These are phyloP conservation scores for Lethrus apterus DNA, from an alignment of 1,140 invertebrate species.

Conservation along the genomic window DNA sequence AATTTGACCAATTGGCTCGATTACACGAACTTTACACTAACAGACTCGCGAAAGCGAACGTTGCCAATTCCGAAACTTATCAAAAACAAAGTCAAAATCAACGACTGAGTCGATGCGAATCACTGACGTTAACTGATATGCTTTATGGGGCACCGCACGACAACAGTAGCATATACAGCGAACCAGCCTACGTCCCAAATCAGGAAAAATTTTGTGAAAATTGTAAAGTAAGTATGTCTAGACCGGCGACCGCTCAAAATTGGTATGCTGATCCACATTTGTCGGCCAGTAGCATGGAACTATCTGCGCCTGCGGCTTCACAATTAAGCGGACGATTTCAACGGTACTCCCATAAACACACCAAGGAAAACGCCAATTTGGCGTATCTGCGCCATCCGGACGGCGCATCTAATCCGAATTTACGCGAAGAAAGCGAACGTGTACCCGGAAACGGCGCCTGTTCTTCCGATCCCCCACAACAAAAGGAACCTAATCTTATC, in stretches of 20 bases:
- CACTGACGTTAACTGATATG: conserved; percentile 62
- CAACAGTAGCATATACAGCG: conserved; percentile 69
- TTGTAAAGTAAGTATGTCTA: conserved; percentile 61
- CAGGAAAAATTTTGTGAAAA: conserved; percentile 71
- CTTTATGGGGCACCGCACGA: conserved; percentile 55
- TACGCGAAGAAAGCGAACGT: conserved; percentile 61
- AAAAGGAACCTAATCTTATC: conserved; percentile 3
- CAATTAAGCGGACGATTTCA: conserved; percentile 34
- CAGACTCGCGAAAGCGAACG: conserved; percentile 54
- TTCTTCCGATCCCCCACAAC: conserved; percentile 1
- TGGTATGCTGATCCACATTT: conserved; percentile 44
- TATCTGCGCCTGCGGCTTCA: conserved; percentile 37
- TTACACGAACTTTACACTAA: conserved; percentile 61
- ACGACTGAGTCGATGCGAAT: conserved; percentile 53
- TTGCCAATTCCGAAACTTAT: conserved; percentile 49
- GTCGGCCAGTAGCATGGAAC: conserved; percentile 43
- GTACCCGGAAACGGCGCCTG: conserved; percentile 61
- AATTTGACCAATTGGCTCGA: conserved; percentile 61
- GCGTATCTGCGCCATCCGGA: conserved; percentile 77
- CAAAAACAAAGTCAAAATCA: conserved; percentile 42
- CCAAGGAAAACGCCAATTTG: conserved; percentile 50
- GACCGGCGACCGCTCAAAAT: conserved; percentile 56
- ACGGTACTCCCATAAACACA: conserved; percentile 41
- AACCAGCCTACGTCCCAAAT: conserved; percentile 67
- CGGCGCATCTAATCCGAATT: conserved; percentile 84